Evolutionary conservation across 2,797 vertebrate genomes (phyloP), one percentile per base, ranked within the genome.

Genomic region (Crocidura indochinensis): DNA sequence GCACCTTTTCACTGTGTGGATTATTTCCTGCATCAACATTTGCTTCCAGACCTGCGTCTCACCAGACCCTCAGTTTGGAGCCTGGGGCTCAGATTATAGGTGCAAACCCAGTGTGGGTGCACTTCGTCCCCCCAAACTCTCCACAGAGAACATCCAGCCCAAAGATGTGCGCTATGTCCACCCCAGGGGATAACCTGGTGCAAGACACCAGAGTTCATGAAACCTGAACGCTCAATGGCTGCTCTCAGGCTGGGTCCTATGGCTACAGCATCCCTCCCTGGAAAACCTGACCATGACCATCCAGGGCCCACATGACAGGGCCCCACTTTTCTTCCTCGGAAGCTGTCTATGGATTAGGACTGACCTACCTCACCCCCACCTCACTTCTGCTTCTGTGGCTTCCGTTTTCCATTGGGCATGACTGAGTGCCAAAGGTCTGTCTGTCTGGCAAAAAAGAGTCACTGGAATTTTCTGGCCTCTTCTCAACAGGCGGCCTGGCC

Each of bases 351-450:
- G 80, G 79, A 84, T 20, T 20, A 38, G 49, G 47, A 38, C 51
- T 64, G 12, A 47, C 60, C 38, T n/a, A n/a, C 51, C 29, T 27
- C 76, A 94, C 1, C 95, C 80, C 80, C 56, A 75, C 73, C 68
- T 74, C 77, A 96, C 92, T 97, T 98, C 97, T 97, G 94, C 95
- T 97, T 98, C 97, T 93, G 95, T 60, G 87, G 95, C 68, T 97
- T 97, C 97, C 90, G 93, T 96, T 97, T 97, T 95, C 96, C 96
- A 92, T 11, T 0, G 7, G 83, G 81, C 71, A 90, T 96, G 97
- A 97, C 94, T 97, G 95, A 97, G 91, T 17, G 68, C 65, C 29
- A 86, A n/a, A 84, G 69, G 87, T 17, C 84, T 26, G 73, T 56
- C 80, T 84, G 87, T 91, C 90, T 97, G 92, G 11, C 94, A 97